Base-by-base conservation (phyloP, 2,797 vertebrate genomes). In the Mus spretus region DNA sequence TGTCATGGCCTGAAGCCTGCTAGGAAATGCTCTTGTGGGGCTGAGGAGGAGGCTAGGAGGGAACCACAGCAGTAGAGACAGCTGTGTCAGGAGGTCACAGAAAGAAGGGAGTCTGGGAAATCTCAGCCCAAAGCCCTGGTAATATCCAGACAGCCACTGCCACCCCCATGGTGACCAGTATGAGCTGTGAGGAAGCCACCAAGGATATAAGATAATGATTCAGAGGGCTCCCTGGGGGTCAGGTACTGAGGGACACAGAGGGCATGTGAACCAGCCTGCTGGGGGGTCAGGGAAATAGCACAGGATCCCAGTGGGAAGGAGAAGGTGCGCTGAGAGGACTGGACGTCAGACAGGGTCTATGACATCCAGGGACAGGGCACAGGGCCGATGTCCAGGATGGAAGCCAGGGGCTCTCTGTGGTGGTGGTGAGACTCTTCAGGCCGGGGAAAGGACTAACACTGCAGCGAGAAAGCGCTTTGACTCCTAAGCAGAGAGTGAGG, bases 141-240 rank as follows among this genome's bases (percentile, higher is more conserved):
- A 24, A 10, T 2, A 2, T 15, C 53, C 0, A 14, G 7, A 37
- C 2, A 19, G 20, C 3, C 1, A 47, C 81, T 4, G 0, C 6
- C 13, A 65, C 44, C 9, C 6, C n/a, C 79, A 6, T 53, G 74
- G 53, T 47, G 83, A 12, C 50, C 26, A 31, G 50, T 10, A 34
- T 8, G 0, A 65, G 63, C 82, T 0, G 0, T 44, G 70, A 53
- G 0, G 44, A 13, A 14, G 89, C 92, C 1, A 1, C 10, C 2
- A 37, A 72, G 70, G 63, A 47, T 28, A 3, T 6, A 28, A 55
- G 37, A 11, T n/a, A 4, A 67, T 8, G 44, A 31, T 47, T 37
- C 34, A 6, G 4, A 14, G 20, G 37, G n/a, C 37, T 9, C 75
- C 55, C 0, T 4, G 24, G 0, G n/a, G 44, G 47, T 34, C 12